These are phyloP conservation scores for Drosophila barbarae DNA, from an alignment of 2,888 invertebrate genomes.

Conservation along the genomic window DNA sequence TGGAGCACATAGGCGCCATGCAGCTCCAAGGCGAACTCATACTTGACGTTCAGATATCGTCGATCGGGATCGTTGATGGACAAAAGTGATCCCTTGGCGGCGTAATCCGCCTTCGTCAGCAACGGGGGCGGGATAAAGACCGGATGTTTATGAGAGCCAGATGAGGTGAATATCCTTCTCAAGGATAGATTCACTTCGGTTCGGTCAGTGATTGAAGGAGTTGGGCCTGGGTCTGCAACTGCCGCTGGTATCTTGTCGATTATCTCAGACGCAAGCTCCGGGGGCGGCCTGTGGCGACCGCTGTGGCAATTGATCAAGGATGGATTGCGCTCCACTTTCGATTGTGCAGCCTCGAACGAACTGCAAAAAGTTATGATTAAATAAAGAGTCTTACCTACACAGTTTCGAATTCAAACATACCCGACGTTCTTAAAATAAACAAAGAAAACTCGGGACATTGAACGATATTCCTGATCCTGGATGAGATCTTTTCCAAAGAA, in stretches of 20 bases:
- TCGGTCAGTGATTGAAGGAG: background rate
- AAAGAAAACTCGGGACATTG: constrained; percentile 13
- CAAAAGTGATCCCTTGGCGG: constrained; percentile 48
- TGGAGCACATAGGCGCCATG: constrained; percentile 40
- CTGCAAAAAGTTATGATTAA: constrained; percentile 19
- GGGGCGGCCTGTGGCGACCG: constrained; percentile 4
- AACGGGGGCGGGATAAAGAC: constrained; percentile 34
- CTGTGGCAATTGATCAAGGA: constrained; percentile 26
- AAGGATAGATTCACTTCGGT: background rate
- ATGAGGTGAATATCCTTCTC: constrained; percentile 60
- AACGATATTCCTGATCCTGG: constrained; percentile 24
- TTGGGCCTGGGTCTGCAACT: background rate
- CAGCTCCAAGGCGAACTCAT: constrained; percentile 70
- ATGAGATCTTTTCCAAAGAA: constrained; percentile 46
- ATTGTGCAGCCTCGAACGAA: constrained; percentile 41
- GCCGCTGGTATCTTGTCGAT: background rate
- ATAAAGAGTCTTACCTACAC: background rate
- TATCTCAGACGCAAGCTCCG: background rate
- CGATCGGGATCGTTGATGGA: constrained; percentile 49
- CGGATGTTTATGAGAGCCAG: constrained; percentile 56
- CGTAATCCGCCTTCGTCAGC: constrained; percentile 56
- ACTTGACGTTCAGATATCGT: constrained; percentile 64
- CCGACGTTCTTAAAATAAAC: constrained; percentile 53
- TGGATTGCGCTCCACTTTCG: constrained; percentile 35
- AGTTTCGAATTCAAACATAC: constrained; percentile 22